phyloP scores from a whole-genome alignment of 2,797 vertebrate species.

The Brachyalestes nurse region DNA sequence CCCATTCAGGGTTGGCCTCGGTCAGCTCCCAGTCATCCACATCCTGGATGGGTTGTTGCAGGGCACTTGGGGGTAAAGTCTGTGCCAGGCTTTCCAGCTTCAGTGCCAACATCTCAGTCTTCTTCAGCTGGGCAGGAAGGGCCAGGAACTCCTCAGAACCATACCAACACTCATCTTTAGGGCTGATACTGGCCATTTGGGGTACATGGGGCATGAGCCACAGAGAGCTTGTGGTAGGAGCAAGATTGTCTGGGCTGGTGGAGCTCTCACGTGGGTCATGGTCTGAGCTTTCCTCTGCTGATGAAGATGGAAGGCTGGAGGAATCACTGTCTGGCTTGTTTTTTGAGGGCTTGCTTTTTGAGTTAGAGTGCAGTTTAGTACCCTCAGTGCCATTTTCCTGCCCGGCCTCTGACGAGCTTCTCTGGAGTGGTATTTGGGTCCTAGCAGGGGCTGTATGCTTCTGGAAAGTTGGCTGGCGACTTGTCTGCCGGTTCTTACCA shows the following conservation, averaged over 20 bases:
- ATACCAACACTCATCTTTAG: slow-evolving; percentile 85
- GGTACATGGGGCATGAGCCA: slow-evolving; percentile 55
- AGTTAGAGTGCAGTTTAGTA: slow-evolving; percentile 11
- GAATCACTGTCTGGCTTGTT: slow-evolving; percentile 61
- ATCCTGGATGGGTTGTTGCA: slow-evolving; percentile 85
- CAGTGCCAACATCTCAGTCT: slow-evolving; percentile 90
- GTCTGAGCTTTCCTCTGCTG: slow-evolving; percentile 48
- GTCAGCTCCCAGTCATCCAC: slow-evolving; percentile 97
- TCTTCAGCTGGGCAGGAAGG: slow-evolving; percentile 90
- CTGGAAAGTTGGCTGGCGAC: slow-evolving; percentile 63
- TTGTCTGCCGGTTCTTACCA: slow-evolving; percentile 69
- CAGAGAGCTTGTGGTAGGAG: slow-evolving; percentile 59
- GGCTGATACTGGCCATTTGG: slow-evolving; percentile 58
- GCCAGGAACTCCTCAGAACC: slow-evolving; percentile 97
- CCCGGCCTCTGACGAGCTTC: slow-evolving; percentile 72
- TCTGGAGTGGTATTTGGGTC: slow-evolving; percentile 62
- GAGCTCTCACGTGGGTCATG: slow-evolving; percentile 59
- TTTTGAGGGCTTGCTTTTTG: slow-evolving; percentile 41
- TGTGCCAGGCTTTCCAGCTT: slow-evolving; percentile 92
- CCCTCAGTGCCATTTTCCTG: slow-evolving; percentile 50
- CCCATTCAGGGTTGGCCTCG: slow-evolving; percentile 90
- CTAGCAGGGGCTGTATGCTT: slow-evolving; percentile 47
- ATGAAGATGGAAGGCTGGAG: slow-evolving; percentile 69
- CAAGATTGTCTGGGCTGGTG: slow-evolving; percentile 50
- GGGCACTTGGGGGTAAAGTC: slow-evolving; percentile 79